Conservation (phyloP, 2,888 invertebrate genomes). For the Resseliella maxima region DNA sequence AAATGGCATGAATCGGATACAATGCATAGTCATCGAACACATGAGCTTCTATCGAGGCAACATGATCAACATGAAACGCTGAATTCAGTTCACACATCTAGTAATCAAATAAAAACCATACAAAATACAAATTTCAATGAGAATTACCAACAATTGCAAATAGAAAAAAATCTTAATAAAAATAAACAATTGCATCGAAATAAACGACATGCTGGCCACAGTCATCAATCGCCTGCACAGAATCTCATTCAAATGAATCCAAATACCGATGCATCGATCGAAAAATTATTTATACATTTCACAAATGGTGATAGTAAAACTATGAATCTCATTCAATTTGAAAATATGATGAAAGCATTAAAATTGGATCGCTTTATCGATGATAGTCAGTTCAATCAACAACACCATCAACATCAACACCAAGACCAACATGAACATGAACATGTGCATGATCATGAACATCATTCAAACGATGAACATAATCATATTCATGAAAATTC, state of each 20-base stretch:
- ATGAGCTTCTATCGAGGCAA: neutral
- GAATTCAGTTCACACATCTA: neutral
- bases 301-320: constrained; percentile 73
- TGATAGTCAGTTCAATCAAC: neutral
- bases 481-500: constrained; percentile 58
- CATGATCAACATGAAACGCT: neutral
- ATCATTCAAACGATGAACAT: neutral
- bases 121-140: neutral
- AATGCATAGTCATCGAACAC: neutral
- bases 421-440: too few relatives aligned
- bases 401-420: neutral
- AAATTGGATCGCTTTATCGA: constrained; percentile 66
- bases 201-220: constrained; percentile 58
- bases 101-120: neutral
- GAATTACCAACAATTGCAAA: neutral
- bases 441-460: neutral
- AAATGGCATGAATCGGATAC: neutral
- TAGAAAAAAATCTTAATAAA: neutral
- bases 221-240: constrained; percentile 56
- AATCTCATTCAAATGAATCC: constrained; percentile 21
- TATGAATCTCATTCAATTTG: constrained; percentile 76
- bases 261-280: constrained; percentile 68
- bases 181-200: neutral
- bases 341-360: constrained; percentile 73
- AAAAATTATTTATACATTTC: constrained; percentile 75